phyloP scores from a whole-genome alignment of 2,888 invertebrate genomes.

The Agrenia bidenticulata region DNA sequence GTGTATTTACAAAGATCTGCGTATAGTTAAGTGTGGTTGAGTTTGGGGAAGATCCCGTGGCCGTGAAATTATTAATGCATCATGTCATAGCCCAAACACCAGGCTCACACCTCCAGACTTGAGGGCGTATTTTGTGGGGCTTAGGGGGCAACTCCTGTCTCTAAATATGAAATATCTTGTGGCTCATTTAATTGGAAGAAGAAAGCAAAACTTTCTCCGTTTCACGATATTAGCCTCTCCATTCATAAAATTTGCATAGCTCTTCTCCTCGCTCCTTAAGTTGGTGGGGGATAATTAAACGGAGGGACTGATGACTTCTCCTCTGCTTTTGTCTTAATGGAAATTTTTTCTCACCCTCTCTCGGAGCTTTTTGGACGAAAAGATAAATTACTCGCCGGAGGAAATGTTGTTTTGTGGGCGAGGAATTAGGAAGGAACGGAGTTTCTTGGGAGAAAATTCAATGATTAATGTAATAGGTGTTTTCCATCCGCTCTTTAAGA shows the following conservation, averaged over 20 bases:
- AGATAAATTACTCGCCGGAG: background rate
- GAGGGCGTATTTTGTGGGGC: no score
- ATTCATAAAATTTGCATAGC: conserved; percentile 13
- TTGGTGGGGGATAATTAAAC: background rate
- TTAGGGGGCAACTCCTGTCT: no score
- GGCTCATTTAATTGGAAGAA: background rate
- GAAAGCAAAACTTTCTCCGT: background rate
- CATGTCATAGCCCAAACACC: background rate
- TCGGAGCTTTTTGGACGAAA: no score
- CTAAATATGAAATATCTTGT: background rate
- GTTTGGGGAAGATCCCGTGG: background rate
- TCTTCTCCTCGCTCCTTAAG: no score
- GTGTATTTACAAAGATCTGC: background rate
- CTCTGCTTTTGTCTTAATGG: background rate
- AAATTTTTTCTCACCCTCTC: background rate
- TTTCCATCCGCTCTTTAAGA: background rate
- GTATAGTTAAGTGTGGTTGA: background rate
- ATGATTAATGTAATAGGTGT: background rate
- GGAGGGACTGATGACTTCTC: background rate
- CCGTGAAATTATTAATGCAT: conserved; percentile 8
- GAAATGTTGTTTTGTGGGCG: conserved; percentile 1
- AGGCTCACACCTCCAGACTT: no score
- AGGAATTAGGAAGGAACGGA: background rate
- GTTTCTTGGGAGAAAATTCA: background rate
- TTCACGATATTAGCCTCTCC: background rate